These are phyloP conservation scores for Archivesica marissinica DNA, from an alignment of 1,140 invertebrate species.

Conservation along the genomic window DNA sequence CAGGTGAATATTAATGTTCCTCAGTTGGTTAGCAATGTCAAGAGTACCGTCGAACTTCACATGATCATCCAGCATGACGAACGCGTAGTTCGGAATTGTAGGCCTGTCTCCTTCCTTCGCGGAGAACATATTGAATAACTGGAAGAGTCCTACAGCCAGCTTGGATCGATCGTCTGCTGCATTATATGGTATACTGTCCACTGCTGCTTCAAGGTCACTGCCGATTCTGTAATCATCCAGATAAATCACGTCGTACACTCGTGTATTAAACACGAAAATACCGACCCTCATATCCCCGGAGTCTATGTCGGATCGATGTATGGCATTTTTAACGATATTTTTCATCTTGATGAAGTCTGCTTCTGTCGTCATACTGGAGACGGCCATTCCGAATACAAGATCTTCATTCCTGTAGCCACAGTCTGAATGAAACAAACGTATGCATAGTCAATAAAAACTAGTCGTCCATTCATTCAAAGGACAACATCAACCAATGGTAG, in stretches of 20 bases:
- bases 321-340: not conserved
- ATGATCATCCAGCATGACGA: not conserved
- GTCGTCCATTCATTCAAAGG: not conserved
- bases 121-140: not conserved
- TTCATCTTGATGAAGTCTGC: not conserved
- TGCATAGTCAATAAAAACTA: not conserved
- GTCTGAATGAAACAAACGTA: not conserved
- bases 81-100: not conserved
- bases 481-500: too few species aligned
- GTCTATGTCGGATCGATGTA: slow-evolving; percentile 4
- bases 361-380: not conserved
- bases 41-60: not conserved
- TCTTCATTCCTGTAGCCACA: slow-evolving; percentile 29
- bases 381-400: not conserved
- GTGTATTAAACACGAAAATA: not conserved
- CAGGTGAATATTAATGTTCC: not conserved
- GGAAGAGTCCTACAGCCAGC: not conserved
- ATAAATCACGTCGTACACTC: not conserved
- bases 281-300: not conserved
- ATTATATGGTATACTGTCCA: slow-evolving; percentile 19
- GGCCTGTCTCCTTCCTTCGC: not conserved
- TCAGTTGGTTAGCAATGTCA: not conserved
- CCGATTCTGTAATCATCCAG: not conserved
- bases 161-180: too few species aligned
- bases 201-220: not conserved